These are phyloP conservation scores for Prosapia bicincta DNA, from an alignment of 2,888 invertebrate genomes.

Conservation along the genomic window DNA sequence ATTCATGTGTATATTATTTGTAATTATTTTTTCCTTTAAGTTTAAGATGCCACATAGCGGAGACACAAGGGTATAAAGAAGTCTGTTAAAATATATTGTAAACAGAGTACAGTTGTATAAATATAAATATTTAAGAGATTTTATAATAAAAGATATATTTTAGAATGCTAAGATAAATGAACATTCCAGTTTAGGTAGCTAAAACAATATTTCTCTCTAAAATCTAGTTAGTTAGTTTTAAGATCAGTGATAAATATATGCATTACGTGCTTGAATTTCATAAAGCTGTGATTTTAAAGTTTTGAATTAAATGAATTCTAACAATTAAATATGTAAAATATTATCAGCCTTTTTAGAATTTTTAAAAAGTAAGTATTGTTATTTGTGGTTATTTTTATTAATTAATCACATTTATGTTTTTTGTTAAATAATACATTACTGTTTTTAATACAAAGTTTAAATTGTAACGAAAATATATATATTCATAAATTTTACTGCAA, in stretches of 20 bases:
- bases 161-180: neutral
- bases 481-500: constrained; percentile 24
- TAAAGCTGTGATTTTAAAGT: neutral
- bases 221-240: neutral
- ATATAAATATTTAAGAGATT: constrained; percentile 20
- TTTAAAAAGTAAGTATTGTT: neutral
- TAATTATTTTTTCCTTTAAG: neutral
- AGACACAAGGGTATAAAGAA: neutral
- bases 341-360: neutral
- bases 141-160: constrained; percentile 13
- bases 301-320: neutral
- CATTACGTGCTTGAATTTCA: neutral
- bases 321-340: neutral
- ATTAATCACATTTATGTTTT: neutral
- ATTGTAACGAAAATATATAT: constrained; percentile 30
- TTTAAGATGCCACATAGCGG: neutral
- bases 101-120: constrained; percentile 11
- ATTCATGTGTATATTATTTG: neutral
- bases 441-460: neutral
- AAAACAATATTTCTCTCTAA: neutral
- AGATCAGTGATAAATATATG: neutral
- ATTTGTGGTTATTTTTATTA: neutral
- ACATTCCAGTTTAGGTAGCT: neutral
- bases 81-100: no score
- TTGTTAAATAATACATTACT: neutral